Percentiles rank a stretch among this genome's conserved stretches.
Evolutionary conservation across 1,140 invertebrate genomes (phyloP).

Genomic region (Heliconius melpomene): DNA sequence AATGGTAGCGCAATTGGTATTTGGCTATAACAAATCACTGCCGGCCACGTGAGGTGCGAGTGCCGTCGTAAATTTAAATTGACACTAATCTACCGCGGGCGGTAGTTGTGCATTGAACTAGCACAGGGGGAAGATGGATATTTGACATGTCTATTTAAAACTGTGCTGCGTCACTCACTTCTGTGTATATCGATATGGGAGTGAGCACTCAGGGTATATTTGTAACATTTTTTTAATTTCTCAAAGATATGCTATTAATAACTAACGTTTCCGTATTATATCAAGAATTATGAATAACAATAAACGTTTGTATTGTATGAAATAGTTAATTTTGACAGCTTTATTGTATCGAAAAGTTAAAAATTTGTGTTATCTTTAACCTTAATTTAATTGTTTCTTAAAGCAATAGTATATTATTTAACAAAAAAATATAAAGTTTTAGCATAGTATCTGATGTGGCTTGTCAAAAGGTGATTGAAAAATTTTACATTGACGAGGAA

Average conservation of each 20-base stretch:
- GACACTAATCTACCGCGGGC: constrained; percentile 50
- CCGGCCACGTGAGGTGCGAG: constrained; percentile 47
- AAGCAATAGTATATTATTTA: no score
- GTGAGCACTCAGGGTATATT: background rate
- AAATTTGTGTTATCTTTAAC: no score
- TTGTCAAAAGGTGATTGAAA: no score
- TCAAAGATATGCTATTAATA: background rate
- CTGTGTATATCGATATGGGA: background rate
- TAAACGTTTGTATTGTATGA: no score
- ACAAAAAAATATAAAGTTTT: no score
- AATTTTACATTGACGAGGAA: no score
- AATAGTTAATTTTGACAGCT: no score
- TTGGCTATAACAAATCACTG: constrained; percentile 49
- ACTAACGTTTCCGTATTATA: no score
- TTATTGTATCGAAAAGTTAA: no score
- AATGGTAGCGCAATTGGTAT: constrained; percentile 32
- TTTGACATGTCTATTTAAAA: constrained; percentile 14
- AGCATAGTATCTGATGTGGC: no score
- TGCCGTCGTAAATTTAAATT: constrained; percentile 58
- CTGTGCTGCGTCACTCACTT: constrained; percentile 2
- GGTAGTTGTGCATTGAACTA: constrained; percentile 37
- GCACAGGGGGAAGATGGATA: constrained; percentile 21
- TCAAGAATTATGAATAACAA: no score
- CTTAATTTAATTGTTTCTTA: no score
- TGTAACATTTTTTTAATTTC: background rate